phyloP scores from a whole-genome alignment of 1,140 invertebrate genomes.

The Stegodyphus dumicola region DNA sequence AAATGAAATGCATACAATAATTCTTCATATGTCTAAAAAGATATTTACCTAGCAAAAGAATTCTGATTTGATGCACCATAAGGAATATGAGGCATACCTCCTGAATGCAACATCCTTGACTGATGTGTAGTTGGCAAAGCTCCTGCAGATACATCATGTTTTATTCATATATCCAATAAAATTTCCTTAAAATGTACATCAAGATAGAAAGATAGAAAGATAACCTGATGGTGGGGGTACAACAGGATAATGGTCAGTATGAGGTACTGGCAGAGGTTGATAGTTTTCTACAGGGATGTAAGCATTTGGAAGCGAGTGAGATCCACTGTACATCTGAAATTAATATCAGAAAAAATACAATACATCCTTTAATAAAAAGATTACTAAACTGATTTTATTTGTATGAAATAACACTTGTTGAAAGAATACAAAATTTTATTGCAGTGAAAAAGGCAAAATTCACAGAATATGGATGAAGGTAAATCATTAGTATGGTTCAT shows the following conservation, averaged over 20 bases:
- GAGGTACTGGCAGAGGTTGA: conserved; percentile 16
- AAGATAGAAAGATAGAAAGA: not conserved
- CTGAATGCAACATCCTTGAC: not conserved
- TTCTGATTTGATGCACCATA: conserved; percentile 5
- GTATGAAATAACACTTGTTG: too few species aligned
- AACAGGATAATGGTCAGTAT: conserved; percentile 9
- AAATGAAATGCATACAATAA: too few species aligned
- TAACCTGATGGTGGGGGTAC: not conserved
- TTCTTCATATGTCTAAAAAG: too few species aligned
- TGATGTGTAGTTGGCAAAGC: conserved; percentile 6
- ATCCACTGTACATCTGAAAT: not conserved
- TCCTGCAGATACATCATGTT: not conserved
- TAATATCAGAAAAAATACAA: not conserved
- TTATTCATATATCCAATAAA: not conserved
- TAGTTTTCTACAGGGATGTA: conserved; percentile 1
- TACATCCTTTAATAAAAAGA: too few species aligned
- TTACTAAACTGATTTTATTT: too few species aligned
- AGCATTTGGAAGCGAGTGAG: not conserved
- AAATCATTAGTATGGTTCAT: too few species aligned
- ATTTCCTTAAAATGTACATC: too few species aligned
- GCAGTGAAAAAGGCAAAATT: too few species aligned
- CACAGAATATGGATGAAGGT: too few species aligned
- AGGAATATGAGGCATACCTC: not conserved
- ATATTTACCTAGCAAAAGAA: conserved; percentile 22
- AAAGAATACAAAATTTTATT: too few species aligned